These are phyloP conservation scores for Scaptomyza graminum DNA, from an alignment of 1,140 invertebrate species.

Conservation along the genomic window DNA sequence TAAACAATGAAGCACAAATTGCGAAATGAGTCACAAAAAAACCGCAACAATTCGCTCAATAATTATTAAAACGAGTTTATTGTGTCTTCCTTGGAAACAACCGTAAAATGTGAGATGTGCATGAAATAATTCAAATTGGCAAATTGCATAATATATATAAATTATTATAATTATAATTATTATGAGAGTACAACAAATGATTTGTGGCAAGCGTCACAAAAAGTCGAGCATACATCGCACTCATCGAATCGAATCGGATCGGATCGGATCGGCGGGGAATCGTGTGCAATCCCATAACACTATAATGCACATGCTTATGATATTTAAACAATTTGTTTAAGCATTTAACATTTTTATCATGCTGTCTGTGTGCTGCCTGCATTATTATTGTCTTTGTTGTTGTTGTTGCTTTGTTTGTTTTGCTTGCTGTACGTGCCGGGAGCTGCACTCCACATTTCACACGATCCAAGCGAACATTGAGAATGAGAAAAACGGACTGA, in stretches of 20 bases:
- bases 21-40: slow-evolving; percentile 33
- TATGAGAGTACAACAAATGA: slow-evolving; percentile 6
- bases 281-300: slow-evolving; percentile 34
- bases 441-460: slow-evolving; percentile 67
- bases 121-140: slow-evolving; percentile 17
- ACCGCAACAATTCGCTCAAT: slow-evolving; percentile 27
- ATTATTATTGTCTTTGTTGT: slow-evolving; percentile 26
- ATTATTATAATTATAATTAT: slow-evolving; percentile 19
- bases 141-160: slow-evolving; percentile 21
- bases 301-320: slow-evolving; percentile 33
- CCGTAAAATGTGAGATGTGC: slow-evolving; percentile 11
- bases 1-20: slow-evolving; percentile 31
- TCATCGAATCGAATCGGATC: slow-evolving; percentile 35
- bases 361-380: slow-evolving; percentile 28
- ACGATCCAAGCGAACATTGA: slow-evolving; percentile 49
- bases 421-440: slow-evolving; percentile 57
- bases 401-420: slow-evolving; percentile 37
- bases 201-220: slow-evolving; percentile 28
- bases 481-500: not conserved
- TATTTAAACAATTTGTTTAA: slow-evolving; percentile 36
- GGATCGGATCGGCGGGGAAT: slow-evolving; percentile 8
- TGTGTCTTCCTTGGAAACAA: slow-evolving; percentile 24
- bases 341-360: slow-evolving; percentile 57
- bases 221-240: slow-evolving; percentile 18
- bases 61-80: slow-evolving; percentile 29